Conservation (phyloP, 2,797 vertebrate species). For the Malurus leucopterus region DNA sequence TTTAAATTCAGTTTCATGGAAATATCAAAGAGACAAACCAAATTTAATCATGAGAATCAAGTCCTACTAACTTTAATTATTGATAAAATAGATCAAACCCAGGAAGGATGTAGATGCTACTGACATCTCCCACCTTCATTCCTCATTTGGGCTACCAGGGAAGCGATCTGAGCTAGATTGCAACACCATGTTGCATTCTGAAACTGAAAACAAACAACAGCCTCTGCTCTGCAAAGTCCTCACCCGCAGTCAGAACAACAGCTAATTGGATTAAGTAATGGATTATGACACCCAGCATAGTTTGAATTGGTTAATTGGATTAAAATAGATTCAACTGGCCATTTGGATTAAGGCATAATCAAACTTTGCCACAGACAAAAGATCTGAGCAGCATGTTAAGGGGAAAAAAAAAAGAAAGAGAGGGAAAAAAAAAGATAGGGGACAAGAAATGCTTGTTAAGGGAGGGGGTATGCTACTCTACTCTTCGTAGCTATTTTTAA, state of each 20-base stretch:
- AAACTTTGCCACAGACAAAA: slow-evolving; percentile 56
- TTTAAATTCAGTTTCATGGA: background rate
- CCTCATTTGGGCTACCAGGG: background rate
- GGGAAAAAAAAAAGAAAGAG: background rate
- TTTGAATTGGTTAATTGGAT: slow-evolving; percentile 63
- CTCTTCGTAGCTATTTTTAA: slow-evolving; percentile 28
- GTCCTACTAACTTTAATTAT: slow-evolving; percentile 14
- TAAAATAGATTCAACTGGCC: slow-evolving; percentile 66
- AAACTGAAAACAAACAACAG: slow-evolving; percentile 9
- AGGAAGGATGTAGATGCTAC: background rate
- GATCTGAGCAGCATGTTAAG: slow-evolving; percentile 28
- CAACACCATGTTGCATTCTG: background rate
- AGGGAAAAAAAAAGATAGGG: background rate
- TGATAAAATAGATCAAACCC: slow-evolving; percentile 24
- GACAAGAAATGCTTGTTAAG: slow-evolving; percentile 50
- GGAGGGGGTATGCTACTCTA: background rate
- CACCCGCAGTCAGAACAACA: slow-evolving; percentile 15
- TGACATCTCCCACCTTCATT: background rate
- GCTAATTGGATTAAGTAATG: slow-evolving; percentile 70
- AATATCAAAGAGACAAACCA: background rate
- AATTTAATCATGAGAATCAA: slow-evolving; percentile 6
- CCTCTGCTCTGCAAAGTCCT: background rate
- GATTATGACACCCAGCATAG: slow-evolving; percentile 61
- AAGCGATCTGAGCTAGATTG: background rate
- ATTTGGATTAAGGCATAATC: slow-evolving; percentile 59